Base-by-base conservation (phyloP, 2,113 vertebrate genomes). In the Pseudorasbora parva region DNA sequence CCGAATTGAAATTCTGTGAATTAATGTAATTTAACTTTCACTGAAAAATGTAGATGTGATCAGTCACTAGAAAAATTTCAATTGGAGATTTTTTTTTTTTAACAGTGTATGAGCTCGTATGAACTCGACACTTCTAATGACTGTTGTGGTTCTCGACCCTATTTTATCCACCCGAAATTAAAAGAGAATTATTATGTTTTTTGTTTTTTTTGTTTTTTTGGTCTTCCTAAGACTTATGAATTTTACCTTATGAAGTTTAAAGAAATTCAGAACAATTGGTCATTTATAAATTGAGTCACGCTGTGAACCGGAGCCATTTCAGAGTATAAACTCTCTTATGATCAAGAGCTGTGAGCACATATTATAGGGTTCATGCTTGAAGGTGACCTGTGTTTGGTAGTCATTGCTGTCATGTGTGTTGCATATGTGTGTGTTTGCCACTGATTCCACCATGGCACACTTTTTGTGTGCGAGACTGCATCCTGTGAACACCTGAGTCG, bases 401-500 rank as follows among this genome's bases (percentile, higher is more conserved):
- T 21, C 17, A 66, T 66, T 37, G 62, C 62, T 66, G 62, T 4
- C 3, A 33, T 68, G 33, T 57, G 56, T 68, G 64, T 68, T 21
- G 30, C 64, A 37, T 33, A 33, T 19, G 19, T 68, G 27, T 33
- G 30, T n/a, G 33, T 69, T 21, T 54, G 51, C 51, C 17, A 54
- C 6, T 54, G 17, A 54, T 19, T 54, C 17, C 51, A 54, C 6
- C 5, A 19, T 6, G 15, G 49, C 49, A 17, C 47, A 49, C 11
- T 47, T 15, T 0, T 15, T 37, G 30, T 41, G 33, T 68, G 17
- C 10, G 71, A 7, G 43, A 73, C 43, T 5, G 43, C 71, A 19
- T 74, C 64, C 30, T 74, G 71, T 51, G 71, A 49, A 49, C 14
- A 74, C 71, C 71, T 57, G 64, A 57, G 59, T 84, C 68, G 59